phyloP scores from a whole-genome alignment of 2,113 vertebrate species.

The Erpornis zantholeuca region DNA sequence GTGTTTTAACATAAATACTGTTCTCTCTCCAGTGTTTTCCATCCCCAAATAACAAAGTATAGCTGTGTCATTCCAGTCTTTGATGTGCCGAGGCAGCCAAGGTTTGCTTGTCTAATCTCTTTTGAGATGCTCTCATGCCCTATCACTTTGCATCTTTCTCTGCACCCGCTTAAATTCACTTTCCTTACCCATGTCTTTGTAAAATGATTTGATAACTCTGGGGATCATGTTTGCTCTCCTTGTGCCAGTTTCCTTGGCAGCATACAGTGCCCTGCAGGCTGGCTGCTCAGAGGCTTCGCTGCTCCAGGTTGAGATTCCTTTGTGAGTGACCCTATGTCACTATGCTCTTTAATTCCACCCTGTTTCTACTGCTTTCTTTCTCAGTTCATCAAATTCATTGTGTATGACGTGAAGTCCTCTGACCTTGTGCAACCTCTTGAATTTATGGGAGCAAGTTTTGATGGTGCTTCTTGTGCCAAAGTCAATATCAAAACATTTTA shows the following conservation, averaged over 20 bases:
- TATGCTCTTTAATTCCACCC: neutral
- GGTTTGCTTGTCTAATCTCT: neutral
- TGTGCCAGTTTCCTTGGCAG: neutral
- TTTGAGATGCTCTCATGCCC: neutral
- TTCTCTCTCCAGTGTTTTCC: neutral
- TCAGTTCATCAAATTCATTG: neutral
- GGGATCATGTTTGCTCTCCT: rapidly evolving
- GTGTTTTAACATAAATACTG: neutral
- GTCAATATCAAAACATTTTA: neutral
- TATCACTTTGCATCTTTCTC: neutral
- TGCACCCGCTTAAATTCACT: neutral
- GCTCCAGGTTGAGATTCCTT: neutral
- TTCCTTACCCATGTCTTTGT: neutral
- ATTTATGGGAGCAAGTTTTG: neutral
- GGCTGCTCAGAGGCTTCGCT: neutral
- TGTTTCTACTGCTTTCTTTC: neutral
- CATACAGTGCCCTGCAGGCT: rapidly evolving
- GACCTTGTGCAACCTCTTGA: neutral
- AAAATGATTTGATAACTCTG: neutral
- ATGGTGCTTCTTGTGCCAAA: neutral
- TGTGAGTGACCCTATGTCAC: neutral
- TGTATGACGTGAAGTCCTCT: neutral
- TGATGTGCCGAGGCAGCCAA: neutral
- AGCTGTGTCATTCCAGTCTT: neutral
- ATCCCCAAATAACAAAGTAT: neutral